Evolutionary conservation across 2,113 vertebrate species (phyloP).

Genomic region (Fulica atra): DNA sequence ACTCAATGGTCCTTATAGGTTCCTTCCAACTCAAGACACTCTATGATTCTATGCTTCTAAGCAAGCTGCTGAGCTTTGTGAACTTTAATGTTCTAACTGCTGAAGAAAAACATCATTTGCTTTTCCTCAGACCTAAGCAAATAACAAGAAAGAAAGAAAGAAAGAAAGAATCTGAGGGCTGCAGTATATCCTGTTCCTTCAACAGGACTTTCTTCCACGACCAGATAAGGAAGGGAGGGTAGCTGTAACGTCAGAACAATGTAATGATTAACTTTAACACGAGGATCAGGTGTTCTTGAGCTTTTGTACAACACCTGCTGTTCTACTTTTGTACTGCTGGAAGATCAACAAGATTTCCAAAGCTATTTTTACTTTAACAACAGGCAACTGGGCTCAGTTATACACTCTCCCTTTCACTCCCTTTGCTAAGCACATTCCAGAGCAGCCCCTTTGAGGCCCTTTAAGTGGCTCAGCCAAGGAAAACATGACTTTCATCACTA

Average conservation of each 20-base stretch:
- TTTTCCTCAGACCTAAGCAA: conserved; percentile 19
- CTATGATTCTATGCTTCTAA: not conserved
- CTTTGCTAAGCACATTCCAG: conserved; percentile 57
- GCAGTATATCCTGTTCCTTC: not conserved
- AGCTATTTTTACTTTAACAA: conserved; percentile 54
- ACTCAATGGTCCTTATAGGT: no score
- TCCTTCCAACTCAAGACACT: no score
- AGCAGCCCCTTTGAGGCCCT: conserved; percentile 67
- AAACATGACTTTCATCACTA: conserved; percentile 58
- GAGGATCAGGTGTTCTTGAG: conserved; percentile 43
- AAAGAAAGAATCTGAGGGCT: not conserved
- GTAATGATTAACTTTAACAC: conserved; percentile 37
- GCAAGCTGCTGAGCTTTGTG: not conserved
- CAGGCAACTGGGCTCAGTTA: not conserved
- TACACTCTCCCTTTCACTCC: conserved; percentile 51
- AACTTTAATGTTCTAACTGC: not conserved
- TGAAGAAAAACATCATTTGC: conserved; percentile 17
- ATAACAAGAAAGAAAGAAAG: not conserved
- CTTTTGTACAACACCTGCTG: conserved; percentile 62
- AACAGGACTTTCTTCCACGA: not conserved
- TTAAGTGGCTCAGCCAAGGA: conserved; percentile 38
- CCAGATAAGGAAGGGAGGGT: not conserved
- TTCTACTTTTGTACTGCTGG: conserved; percentile 1
- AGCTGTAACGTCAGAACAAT: not conserved
- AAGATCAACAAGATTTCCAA: conserved; percentile 45